Evolutionary conservation across 2,113 vertebrate species (phyloP), one percentile per base, ranked within the genome.

Genomic region (Herpetotheres cachinnans): DNA sequence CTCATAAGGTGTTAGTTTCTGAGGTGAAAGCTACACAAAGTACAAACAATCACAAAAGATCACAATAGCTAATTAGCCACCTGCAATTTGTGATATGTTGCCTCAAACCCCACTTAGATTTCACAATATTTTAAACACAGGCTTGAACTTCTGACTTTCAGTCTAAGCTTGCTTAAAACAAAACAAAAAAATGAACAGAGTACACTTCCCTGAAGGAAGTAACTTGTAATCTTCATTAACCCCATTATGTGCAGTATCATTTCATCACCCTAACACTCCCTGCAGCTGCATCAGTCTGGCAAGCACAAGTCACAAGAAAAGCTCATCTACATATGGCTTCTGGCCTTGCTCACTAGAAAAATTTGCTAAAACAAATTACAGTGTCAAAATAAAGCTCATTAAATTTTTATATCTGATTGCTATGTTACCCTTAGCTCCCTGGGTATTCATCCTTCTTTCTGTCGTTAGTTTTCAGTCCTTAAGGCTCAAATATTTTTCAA

Each of bases 361-460:
- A 97, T 87, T 90, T 89, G 85, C 83, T 72, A 94, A 97, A 97
- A 98, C 95, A 97, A 98, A 98, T 97, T 93, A 86, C 40, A 65
- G 82, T 97, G 97, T 98, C 97, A 97, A 93, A 96, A 91, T 81
- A 94, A 96, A 98, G 96, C 97, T 98, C 97, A 97, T 97, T 98
- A 98, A 98, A 97, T 95, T 96, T 96, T 97, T 95, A 96, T 90
- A 83, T 96, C 90, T 88, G 92, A 97, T 96, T 97, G 93, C 84
- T 79, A 16, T 85, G 82, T 34, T 86, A 86, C 94, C 95, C 93
- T 97, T 67, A 84, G 82, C 79, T 97, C 89, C 84, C 79, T 74
- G 36, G 94, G 54, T 77, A 63, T 79, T 70, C 71, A 80, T 94
- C 44, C 40, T 82, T 96, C 97, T 96, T 86, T 62, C 88, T 96